A percentile compares a stretch with the other conserved stretches of the same genome.
These are phyloP conservation scores for Troglohyphantes excavatus DNA, from an alignment of 2,888 invertebrate species.

Conservation along the genomic window DNA sequence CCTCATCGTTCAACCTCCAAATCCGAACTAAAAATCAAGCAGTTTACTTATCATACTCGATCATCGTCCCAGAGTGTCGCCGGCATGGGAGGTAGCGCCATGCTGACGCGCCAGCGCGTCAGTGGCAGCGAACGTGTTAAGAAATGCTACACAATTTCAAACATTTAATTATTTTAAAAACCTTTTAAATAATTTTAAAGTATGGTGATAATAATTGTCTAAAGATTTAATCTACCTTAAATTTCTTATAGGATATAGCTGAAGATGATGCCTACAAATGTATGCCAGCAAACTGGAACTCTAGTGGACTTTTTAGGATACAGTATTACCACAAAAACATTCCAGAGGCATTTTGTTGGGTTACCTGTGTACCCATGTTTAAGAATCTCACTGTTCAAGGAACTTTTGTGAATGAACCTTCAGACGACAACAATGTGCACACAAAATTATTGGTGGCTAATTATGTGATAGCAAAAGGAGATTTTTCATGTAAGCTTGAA, in stretches of 20 bases:
- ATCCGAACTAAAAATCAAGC: no score
- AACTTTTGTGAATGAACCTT: background rate
- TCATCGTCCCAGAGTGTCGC: no score
- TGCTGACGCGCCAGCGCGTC: no score
- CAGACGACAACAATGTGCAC: background rate
- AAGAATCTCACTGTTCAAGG: slow-evolving; percentile 14
- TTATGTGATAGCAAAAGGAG: background rate
- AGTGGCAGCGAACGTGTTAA: no score
- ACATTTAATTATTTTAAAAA: background rate
- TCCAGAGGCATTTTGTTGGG: slow-evolving; percentile 27
- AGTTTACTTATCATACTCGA: no score
- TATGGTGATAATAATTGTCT: background rate
- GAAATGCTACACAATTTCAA: background rate
- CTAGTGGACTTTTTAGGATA: slow-evolving; percentile 30
- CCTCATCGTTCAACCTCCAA: no score
- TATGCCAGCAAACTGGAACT: slow-evolving; percentile 59
- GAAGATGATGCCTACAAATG: background rate
- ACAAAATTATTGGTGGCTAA: background rate
- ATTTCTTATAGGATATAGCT: slow-evolving; percentile 14
- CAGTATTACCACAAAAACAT: slow-evolving; percentile 21
- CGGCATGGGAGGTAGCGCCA: no score
- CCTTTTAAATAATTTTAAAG: background rate
- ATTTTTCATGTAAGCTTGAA: slow-evolving; percentile 30
- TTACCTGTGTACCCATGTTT: slow-evolving; percentile 60
- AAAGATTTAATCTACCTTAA: no score